These are phyloP conservation scores for Alviniconcha strummeri DNA, from an alignment of 2,888 invertebrate genomes.

Conservation along the genomic window DNA sequence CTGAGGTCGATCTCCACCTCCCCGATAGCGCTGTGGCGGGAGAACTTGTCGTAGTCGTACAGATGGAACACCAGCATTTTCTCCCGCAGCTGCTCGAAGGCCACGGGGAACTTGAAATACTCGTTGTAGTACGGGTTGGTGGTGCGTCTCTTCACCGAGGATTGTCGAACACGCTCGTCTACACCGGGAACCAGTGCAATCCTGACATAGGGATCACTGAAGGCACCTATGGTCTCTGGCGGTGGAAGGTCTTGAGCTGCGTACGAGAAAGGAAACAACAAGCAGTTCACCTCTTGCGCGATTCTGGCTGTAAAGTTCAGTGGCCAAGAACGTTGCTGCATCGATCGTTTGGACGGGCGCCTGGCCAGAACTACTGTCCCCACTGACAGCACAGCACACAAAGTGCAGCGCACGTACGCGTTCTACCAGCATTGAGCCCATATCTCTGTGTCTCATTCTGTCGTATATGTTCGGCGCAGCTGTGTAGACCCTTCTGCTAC, in stretches of 20 bases:
- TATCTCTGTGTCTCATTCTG: no score
- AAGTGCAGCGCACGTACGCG: no score
- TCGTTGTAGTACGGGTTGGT: slow-evolving; percentile 92
- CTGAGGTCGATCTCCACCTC: slow-evolving; percentile 87
- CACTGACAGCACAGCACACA: no score
- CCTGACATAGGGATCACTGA: slow-evolving; percentile 92
- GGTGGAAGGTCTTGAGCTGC: slow-evolving; percentile 84
- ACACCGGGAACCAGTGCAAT: slow-evolving; percentile 87
- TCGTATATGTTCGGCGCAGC: no score
- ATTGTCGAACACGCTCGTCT: slow-evolving; percentile 89
- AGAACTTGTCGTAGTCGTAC: slow-evolving; percentile 83
- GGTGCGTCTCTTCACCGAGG: slow-evolving; percentile 88
- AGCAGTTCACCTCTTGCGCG: no score
- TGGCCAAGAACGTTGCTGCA: no score
- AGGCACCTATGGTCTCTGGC: slow-evolving; percentile 86
- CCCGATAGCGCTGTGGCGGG: slow-evolving; percentile 90
- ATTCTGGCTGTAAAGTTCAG: no score
- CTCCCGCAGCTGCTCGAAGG: slow-evolving; percentile 87
- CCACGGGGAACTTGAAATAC: slow-evolving; percentile 93
- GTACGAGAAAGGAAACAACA: slow-evolving; percentile 20
- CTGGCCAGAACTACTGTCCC: no score
- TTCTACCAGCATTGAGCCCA: no score
- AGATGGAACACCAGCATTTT: slow-evolving; percentile 82
- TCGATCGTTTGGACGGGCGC: no score
- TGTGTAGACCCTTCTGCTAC: no score